Evolutionary conservation across 2,113 vertebrate genomes (phyloP).

Genomic region (Asarcornis scutulata): DNA sequence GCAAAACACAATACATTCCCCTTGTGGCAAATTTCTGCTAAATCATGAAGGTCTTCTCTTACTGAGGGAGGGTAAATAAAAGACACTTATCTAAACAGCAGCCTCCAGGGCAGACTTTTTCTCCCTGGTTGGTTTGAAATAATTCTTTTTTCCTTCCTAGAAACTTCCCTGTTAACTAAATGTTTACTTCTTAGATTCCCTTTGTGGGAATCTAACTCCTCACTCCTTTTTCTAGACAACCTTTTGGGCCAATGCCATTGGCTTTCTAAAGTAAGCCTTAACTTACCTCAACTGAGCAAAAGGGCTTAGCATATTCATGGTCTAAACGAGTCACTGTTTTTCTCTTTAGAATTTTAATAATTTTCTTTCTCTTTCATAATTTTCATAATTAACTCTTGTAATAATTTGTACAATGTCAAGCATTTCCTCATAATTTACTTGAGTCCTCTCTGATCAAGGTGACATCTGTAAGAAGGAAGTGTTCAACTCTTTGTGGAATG

Average conservation of each 20-base stretch:
- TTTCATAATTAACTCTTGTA: background rate
- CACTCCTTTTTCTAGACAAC: background rate
- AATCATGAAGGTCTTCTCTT: conserved; percentile 10
- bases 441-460: background rate
- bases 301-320: background rate
- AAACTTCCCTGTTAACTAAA: background rate
- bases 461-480: background rate
- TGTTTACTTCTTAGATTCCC: background rate
- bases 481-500: background rate
- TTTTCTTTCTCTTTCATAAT: background rate
- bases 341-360: background rate
- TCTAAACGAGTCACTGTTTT: background rate
- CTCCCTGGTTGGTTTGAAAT: background rate
- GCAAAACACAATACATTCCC: conserved; percentile 26
- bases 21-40: conserved; percentile 24
- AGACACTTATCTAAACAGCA: conserved; percentile 28
- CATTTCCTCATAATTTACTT: background rate
- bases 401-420: background rate
- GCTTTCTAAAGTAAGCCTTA: background rate
- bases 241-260: background rate
- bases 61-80: conserved; percentile 22
- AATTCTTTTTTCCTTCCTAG: background rate
- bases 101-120: conserved; percentile 25
- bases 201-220: background rate
- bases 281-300: background rate